Conservation (phyloP, 2,888 invertebrate genomes). For the Tenthredo notha region DNA sequence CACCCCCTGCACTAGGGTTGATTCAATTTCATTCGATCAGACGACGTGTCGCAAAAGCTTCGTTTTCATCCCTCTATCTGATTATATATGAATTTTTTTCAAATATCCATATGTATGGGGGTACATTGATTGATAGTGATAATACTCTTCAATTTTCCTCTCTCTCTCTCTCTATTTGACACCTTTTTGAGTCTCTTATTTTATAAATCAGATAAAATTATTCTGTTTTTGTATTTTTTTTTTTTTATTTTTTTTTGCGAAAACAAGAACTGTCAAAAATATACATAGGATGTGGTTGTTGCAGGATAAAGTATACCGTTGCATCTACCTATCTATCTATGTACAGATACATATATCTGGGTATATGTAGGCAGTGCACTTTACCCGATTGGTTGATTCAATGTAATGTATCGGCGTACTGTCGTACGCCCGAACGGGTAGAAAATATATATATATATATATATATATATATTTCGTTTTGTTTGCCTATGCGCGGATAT, state of each 20-base stretch:
- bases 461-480: constrained; percentile 56
- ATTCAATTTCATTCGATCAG: not conserved
- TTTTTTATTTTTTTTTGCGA: too few relatives aligned
- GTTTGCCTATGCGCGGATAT: constrained; percentile 54
- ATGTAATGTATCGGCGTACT: constrained; percentile 55
- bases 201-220: too few relatives aligned
- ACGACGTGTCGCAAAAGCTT: not conserved
- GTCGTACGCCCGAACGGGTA: constrained; percentile 41
- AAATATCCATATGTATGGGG: not conserved
- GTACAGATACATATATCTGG: not conserved
- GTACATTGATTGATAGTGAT: not conserved
- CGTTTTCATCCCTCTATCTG: not conserved
- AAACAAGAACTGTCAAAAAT: not conserved
- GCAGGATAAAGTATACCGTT: not conserved
- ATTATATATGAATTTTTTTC: not conserved
- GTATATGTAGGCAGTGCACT: constrained; percentile 49
- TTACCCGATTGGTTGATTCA: constrained; percentile 58
- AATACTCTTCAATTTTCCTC: too few relatives aligned
- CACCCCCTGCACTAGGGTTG: not conserved
- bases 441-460: constrained; percentile 57
- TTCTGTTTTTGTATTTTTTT: too few relatives aligned
- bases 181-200: too few relatives aligned
- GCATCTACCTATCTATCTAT: not conserved
- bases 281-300: not conserved
- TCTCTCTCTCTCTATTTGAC: too few relatives aligned